Conservation (phyloP, 2,888 invertebrate genomes). For the Anorthoa munda region DNA sequence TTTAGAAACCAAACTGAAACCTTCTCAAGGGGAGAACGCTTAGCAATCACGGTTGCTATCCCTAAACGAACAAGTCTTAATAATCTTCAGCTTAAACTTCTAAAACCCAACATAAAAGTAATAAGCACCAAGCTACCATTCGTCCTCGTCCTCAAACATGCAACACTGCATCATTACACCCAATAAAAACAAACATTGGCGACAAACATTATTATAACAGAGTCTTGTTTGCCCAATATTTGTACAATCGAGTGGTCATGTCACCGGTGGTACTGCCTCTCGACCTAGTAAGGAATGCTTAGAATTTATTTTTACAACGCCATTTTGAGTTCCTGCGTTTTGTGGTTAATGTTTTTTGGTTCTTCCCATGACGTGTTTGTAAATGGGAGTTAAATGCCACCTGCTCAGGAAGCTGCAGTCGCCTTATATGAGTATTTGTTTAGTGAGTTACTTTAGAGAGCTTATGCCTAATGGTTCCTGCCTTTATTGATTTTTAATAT, state of each 20-base stretch:
- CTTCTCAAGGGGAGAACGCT: too few relatives aligned
- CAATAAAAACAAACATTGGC: slow-evolving; percentile 73
- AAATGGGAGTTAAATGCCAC: not conserved
- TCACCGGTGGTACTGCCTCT: slow-evolving; percentile 55
- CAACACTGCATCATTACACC: slow-evolving; percentile 72
- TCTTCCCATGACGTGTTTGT: slow-evolving; percentile 2
- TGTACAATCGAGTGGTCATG: slow-evolving; percentile 74
- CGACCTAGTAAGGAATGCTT: slow-evolving; percentile 58
- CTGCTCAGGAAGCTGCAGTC: not conserved
- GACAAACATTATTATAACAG: slow-evolving; percentile 77
- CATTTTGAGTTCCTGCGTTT: slow-evolving; percentile 29
- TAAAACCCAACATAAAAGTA: not conserved
- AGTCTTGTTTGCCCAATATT: slow-evolving; percentile 79
- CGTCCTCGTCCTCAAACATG: slow-evolving; percentile 55
- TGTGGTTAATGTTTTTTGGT: not conserved
- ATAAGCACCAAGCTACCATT: not conserved
- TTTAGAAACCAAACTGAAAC: too few relatives aligned
- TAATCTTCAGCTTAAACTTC: not conserved
- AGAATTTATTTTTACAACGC: slow-evolving; percentile 42
- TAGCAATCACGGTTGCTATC: not conserved
- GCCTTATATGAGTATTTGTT: not conserved
- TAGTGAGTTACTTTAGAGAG: too few relatives aligned
- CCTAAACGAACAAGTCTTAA: not conserved
- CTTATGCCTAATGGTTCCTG: too few relatives aligned
- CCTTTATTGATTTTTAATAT: too few relatives aligned